Evolutionary conservation across 1,140 invertebrate species (phyloP), one percentile per base, ranked within the genome.

Genomic region (Zaprionus lachaisei): DNA sequence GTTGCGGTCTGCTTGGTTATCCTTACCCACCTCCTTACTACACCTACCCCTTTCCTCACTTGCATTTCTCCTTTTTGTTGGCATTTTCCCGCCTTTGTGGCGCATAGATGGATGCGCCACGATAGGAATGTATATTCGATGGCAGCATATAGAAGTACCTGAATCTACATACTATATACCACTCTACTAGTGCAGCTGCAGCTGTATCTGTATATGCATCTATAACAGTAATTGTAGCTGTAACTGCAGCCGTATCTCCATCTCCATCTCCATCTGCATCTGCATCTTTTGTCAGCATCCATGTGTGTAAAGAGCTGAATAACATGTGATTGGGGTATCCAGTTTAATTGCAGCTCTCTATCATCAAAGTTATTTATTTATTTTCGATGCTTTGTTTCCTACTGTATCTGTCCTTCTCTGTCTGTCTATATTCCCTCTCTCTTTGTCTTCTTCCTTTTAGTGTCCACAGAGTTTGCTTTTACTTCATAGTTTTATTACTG

Each of bases 121-220:
- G 11, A 56, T 34, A 49, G 22, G 37, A 69, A 74, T 63, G 72
- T 66, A 69, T 61, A 41, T 62, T 22, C 66, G 38, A 62, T 69
- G 62, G 65, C 6, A 24, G 6, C 34, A 34, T 55, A 62, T 37
- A 68, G 26, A 54, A 38, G 51, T 58, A 63, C 58, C 17, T 68
- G 37, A 12, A 72, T n/a, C 11, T 26, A 56, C 14, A 63, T 41
- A 47, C 37, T 24, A 14, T 61, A 41, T 41, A 9, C 58, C 51
- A 34, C 41, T 47, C 41, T 20, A 47, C 17, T 47, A 17, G 41
- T 55, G 20, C 15, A 66, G 22, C 55, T 47, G 38, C 6, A 38
- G 24, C 31, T 65, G 22, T 55, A 55, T 38, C 49, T 26, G 49
- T 14, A 54, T 31, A 24, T 62, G 41, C 7, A 49, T 28, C 41